Percentiles rank a stretch among this genome's conserved stretches.
Conservation (phyloP, 2,113 vertebrate species). For the Phylloscopus trochiloides region DNA sequence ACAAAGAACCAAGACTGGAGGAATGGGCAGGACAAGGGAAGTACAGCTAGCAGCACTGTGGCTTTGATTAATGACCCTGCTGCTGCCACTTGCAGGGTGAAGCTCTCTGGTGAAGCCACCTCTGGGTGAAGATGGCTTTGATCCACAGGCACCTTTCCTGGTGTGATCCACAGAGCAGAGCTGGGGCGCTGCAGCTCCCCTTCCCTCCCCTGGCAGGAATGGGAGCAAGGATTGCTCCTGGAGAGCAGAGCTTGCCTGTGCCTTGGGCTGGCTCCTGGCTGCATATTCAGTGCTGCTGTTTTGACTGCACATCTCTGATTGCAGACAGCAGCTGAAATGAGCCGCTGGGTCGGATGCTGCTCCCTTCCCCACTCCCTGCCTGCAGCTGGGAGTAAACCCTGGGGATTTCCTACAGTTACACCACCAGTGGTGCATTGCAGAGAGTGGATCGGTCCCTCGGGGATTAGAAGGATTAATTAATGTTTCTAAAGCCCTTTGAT, state of each 20-base stretch:
- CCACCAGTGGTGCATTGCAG: constrained; percentile 18
- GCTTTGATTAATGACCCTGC: background rate
- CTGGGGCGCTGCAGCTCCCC: background rate
- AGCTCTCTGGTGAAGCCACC: background rate
- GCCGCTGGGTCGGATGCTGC: background rate
- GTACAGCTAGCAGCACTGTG: background rate
- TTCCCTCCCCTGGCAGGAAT: fast-evolving
- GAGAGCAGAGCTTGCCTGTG: background rate
- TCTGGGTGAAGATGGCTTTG: background rate
- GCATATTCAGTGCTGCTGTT: background rate
- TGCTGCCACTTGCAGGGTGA: background rate
- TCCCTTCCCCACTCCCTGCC: background rate
- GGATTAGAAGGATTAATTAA: constrained; percentile 63
- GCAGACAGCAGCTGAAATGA: background rate
- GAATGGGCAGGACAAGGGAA: background rate
- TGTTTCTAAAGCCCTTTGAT: constrained; percentile 67
- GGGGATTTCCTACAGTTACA: constrained; percentile 23
- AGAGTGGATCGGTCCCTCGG: constrained; percentile 36
- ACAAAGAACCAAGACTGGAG: background rate
- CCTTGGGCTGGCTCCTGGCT: background rate
- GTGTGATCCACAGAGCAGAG: background rate
- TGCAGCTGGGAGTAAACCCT: constrained; percentile 9
- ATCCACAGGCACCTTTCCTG: background rate
- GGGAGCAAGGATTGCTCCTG: background rate
- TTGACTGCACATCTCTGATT: background rate